Evolutionary conservation across 2,888 invertebrate species (phyloP), one percentile per base, ranked within the genome.

Genomic region (Xestia c-nigrum): DNA sequence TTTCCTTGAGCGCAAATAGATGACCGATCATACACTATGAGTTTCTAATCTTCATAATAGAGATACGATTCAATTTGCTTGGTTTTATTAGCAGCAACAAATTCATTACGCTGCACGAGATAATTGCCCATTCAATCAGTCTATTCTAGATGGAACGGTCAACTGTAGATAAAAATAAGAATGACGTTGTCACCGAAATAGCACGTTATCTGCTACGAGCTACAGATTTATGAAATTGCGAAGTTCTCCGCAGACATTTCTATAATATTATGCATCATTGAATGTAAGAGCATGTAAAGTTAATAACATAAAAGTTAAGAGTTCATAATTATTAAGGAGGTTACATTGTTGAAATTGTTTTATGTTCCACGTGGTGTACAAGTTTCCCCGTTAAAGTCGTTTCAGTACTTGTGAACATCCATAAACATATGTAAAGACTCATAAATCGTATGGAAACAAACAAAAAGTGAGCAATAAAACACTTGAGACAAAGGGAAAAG

Each of bases 1-100:
- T 88, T 89, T 90, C 87, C 80, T 89, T 85, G 88, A 83, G 83
- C 87, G 61, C 75, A 88, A 89, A 90, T 88, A 90, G 75, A 85
- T 76, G 52, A 66, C 72, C 81, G 81, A 87, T 85, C 81, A 68
- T 67, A 83, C 80, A 85, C 80, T 85, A 84, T 82, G 74, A 76
- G 73, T 40, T 78, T 64, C 82, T 85, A 81, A 84, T 80, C 69
- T 65, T 66, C 55, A 70, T 80, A 69, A 64, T 46, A 72, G 69
- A 78, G 78, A 84, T 76, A 81, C 66, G 50, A 80, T 84, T 75
- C 55, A 72, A 77, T 80, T 78, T 52, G 59, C 65, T 65, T 70
- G 57, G 55, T 76, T 77, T 74, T 75, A 82, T 80, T 80, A 55
- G 68, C 72, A 65, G 72, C 74, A 76, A 75, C 74, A 76, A 74